Evolutionary conservation across 2,797 vertebrate species (phyloP), one percentile per base, ranked within the genome.

Genomic region (Nasua narica): DNA sequence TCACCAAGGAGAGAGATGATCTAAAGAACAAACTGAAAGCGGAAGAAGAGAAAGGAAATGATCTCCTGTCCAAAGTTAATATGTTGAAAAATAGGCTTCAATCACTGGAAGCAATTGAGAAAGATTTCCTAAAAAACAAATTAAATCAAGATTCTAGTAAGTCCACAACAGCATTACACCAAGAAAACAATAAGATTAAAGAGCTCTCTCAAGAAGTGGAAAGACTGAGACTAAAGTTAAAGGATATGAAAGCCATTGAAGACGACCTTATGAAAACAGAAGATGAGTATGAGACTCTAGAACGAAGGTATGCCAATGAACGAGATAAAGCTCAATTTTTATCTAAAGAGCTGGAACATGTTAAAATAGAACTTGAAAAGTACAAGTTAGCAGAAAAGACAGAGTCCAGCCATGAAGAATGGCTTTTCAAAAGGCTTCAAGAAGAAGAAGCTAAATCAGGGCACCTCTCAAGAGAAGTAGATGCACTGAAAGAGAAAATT

Each of bases 181-280:
- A 99, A 92, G 99, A 99, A 97, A 99, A 99, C 98, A 99, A 99
- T 98, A 99, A 99, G 98, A 99, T 99, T 50, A 99, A 99, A 98
- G 99, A 99, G 93, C 98, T 99, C 98, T 99, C 99, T 23, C 99
- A 99, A 97, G 99, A 99, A 98, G 99, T 99, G 5, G 99, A 99
- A 96, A 99, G 99, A 77, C 99, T 99, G 88, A 99, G 99, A 84
- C 97, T 99, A 89, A 99, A 99, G 97, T 98, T 99, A 83, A 99
- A 99, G 90, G 99, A 99, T 96, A 99, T 99, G 99, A 99, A 99
- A 97, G 98, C 99, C 29, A 99, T 99, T 50, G 99, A 99, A 96
- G 99, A 99, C 21, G 99, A 99, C 97, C 99, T 99, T 40, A 98
- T 99, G 98, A 99, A 99, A 98, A 99, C 99, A 15, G 99, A 99